These are phyloP conservation scores for Battus philenor DNA, from an alignment of 1,140 invertebrate species.

Conservation along the genomic window DNA sequence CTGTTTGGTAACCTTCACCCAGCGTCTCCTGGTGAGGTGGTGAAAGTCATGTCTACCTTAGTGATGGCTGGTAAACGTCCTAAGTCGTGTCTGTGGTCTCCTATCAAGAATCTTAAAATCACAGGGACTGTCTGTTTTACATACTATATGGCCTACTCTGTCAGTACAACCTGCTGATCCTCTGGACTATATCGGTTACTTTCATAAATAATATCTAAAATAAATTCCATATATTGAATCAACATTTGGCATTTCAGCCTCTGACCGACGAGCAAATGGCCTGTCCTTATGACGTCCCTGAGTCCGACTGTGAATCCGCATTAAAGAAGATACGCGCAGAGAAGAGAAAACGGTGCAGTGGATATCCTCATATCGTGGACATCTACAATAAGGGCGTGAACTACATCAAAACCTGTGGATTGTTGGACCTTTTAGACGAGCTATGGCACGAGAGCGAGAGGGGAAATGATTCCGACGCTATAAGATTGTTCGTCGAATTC, in stretches of 20 bases:
- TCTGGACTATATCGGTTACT: too few relatives aligned
- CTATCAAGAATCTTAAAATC: too few relatives aligned
- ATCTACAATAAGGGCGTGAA: background rate
- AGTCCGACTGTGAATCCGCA: background rate
- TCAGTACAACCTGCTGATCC: background rate
- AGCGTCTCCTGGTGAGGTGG: too few relatives aligned
- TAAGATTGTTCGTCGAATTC: background rate
- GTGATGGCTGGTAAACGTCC: too few relatives aligned
- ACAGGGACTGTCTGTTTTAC: too few relatives aligned
- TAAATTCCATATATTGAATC: too few relatives aligned
- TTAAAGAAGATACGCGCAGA: background rate
- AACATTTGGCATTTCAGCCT: background rate
- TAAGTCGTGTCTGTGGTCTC: too few relatives aligned
- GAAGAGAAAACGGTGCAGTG: background rate
- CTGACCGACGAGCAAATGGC: conserved; percentile 1
- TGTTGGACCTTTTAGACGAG: background rate
- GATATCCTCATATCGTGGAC: background rate
- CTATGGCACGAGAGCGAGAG: background rate
- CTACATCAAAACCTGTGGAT: background rate
- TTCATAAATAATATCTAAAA: too few relatives aligned
- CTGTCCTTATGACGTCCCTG: background rate
- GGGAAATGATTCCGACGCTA: background rate
- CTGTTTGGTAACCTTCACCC: too few relatives aligned
- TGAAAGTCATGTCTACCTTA: too few relatives aligned
- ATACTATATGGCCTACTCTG: too few relatives aligned